Evolutionary conservation across 2,797 vertebrate genomes (phyloP), one percentile per base, ranked within the genome.

Genomic region (Melanotaenia pygmaea): DNA sequence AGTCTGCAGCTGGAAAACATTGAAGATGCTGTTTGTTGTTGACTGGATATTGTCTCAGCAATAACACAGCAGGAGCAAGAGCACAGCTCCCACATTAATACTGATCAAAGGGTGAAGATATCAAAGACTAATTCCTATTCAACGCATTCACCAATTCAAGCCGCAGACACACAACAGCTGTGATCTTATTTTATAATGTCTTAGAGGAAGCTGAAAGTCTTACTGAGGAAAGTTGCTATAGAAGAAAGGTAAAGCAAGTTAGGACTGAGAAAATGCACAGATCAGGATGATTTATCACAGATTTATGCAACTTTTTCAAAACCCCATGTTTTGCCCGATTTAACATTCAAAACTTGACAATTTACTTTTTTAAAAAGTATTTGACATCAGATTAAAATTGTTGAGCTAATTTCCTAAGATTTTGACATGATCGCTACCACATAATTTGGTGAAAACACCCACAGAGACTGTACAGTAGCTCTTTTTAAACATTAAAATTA

Each of bases 51-150:
- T 77, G 72, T 84, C 28, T 80, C 35, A 77, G 38, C 54, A 28
- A 59, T 43, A 71, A 60, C 76, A 38, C 76, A 83, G 72, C 47
- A 51, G 72, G 67, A 73, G 76, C 1, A 18, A 0, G 43, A 68
- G 65, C 38, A 34, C 56, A 50, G 61, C 59, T 26, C 43, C 30
- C 1, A 7, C 32, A 62, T 77, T 74, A 70, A 70, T 63, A 50
- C 71, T 74, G 80, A 88, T 86, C 81, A 86, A 82, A 89, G 81
- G 81, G 40, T 1, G 20, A 64, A 56, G 53, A 70, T 81, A 81
- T 83, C 83, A 83, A 76, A 90, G 78, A 66, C 62, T 70, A 59
- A 70, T 70, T 85, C 65, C 71, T 70, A 35, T 50, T 76, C 59
- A 71, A 68, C 65, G 60, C 3, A 6, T 75, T 71, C 71, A 61